A percentile compares a stretch with the other conserved stretches of the same genome.
Evolutionary conservation across 2,113 vertebrate species (phyloP).

Genomic region (Gobius niger): DNA sequence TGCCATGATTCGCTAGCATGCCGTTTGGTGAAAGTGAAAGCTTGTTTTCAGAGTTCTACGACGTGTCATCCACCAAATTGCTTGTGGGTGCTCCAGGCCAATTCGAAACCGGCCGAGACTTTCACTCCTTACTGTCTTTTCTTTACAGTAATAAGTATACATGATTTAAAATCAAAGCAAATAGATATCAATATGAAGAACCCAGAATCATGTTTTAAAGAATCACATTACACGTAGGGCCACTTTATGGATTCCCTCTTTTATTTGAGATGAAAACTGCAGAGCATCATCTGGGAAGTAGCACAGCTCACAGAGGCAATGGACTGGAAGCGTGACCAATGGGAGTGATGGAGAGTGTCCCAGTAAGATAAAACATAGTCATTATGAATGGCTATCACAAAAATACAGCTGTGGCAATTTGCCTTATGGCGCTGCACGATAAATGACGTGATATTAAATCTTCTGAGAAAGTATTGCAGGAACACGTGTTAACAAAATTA

Average conservation of each 20-base stretch:
- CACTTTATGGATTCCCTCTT: background rate
- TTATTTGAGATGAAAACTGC: conserved; percentile 28
- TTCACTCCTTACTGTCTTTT: no score
- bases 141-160: no score
- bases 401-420: conserved; percentile 12
- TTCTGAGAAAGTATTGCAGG: background rate
- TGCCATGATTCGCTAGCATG: no score
- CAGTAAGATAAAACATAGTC: conserved; percentile 5
- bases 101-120: no score
- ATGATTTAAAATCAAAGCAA: no score
- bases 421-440: background rate
- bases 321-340: conserved; percentile 41
- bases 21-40: no score
- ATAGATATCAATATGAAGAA: no score
- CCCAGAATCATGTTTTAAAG: no score
- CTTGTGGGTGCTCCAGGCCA: no score
- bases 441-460: background rate
- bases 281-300: conserved; percentile 49
- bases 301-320: conserved; percentile 29
- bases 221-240: no score
- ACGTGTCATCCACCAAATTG: no score
- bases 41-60: no score
- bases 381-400: background rate
- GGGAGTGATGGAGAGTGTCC: conserved; percentile 20
- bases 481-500: background rate